A percentile compares a stretch with the other conserved stretches of the same genome.
These are phyloP conservation scores for Latheticus oryzae DNA, from an alignment of 2,888 invertebrate species.

Conservation along the genomic window DNA sequence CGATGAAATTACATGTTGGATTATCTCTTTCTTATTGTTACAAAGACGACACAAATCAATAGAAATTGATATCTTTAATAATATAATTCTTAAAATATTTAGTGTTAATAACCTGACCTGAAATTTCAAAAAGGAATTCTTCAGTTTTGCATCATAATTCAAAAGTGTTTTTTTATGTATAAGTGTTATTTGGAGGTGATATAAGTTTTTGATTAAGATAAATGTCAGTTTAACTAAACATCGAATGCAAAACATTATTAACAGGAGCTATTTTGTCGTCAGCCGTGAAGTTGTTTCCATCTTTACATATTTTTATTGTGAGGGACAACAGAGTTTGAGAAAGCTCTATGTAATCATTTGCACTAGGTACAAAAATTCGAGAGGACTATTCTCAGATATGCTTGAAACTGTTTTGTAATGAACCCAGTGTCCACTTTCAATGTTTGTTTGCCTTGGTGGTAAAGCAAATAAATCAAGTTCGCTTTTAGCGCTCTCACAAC, in stretches of 20 bases:
- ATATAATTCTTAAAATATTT: too few relatives aligned
- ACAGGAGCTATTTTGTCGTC: slow-evolving; percentile 4
- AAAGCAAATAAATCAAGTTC: slow-evolving; percentile 49
- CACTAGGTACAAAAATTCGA: slow-evolving; percentile 50
- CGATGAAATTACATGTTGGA: too few relatives aligned
- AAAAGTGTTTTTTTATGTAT: slow-evolving; percentile 20
- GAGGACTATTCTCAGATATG: slow-evolving; percentile 46
- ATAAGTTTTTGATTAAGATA: slow-evolving; percentile 27
- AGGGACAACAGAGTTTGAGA: slow-evolving; percentile 48
- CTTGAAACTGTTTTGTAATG: slow-evolving; percentile 49
- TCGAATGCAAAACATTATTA: slow-evolving; percentile 24
- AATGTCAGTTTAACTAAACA: slow-evolving; percentile 29
- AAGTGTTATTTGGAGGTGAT: slow-evolving; percentile 18
- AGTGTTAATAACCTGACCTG: too few relatives aligned
- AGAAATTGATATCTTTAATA: too few relatives aligned
- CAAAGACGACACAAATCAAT: too few relatives aligned
- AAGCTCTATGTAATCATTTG: slow-evolving; percentile 50
- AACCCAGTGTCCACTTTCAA: slow-evolving; percentile 46
- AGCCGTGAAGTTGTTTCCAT: slow-evolving; percentile 9
- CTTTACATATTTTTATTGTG: slow-evolving; percentile 39
- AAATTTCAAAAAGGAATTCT: too few relatives aligned
- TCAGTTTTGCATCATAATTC: slow-evolving; percentile 10
- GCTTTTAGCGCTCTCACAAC: slow-evolving; percentile 46
- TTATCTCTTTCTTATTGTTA: too few relatives aligned
- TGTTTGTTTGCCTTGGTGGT: slow-evolving; percentile 48